Percentiles rank a stretch among this genome's conserved stretches.
These are phyloP conservation scores for Selenia dentaria DNA, from an alignment of 2,888 invertebrate species.

Conservation along the genomic window DNA sequence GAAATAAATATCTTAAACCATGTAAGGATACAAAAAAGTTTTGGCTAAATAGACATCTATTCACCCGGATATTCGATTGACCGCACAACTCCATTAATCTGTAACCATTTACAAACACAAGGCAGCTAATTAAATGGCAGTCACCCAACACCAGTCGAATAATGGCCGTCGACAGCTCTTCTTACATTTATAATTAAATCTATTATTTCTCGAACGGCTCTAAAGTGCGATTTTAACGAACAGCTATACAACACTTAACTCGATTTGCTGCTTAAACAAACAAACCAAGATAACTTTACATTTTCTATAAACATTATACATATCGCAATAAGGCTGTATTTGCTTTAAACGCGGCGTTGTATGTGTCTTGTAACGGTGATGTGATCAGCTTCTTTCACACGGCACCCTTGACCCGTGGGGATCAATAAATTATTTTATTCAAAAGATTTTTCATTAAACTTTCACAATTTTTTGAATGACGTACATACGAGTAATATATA, in stretches of 20 bases:
- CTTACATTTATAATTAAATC: conserved; percentile 47
- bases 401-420: conserved; percentile 40
- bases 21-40: too few species aligned
- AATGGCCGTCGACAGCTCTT: conserved; percentile 19
- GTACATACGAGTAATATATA: too few species aligned
- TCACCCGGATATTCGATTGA: not conserved
- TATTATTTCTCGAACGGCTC: conserved; percentile 39
- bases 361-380: conserved; percentile 8
- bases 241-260: conserved; percentile 35
- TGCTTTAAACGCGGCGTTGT: not conserved
- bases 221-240: conserved; percentile 29
- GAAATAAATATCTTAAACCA: too few species aligned
- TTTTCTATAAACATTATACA: conserved; percentile 1
- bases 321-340: not conserved
- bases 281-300: conserved; percentile 15
- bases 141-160: conserved; percentile 8
- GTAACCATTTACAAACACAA: too few species aligned
- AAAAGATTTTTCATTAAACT: conserved; percentile 36
- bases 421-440: conserved; percentile 39
- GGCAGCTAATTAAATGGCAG: conserved; percentile 12
- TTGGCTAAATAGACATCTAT: too few species aligned
- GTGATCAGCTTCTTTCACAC: conserved; percentile 43
- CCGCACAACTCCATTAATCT: too few species aligned
- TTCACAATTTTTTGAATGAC: conserved; percentile 30
- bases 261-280: conserved; percentile 43